These are phyloP conservation scores for Drosophila limbata DNA, from an alignment of 2,888 invertebrate genomes.

Conservation along the genomic window DNA sequence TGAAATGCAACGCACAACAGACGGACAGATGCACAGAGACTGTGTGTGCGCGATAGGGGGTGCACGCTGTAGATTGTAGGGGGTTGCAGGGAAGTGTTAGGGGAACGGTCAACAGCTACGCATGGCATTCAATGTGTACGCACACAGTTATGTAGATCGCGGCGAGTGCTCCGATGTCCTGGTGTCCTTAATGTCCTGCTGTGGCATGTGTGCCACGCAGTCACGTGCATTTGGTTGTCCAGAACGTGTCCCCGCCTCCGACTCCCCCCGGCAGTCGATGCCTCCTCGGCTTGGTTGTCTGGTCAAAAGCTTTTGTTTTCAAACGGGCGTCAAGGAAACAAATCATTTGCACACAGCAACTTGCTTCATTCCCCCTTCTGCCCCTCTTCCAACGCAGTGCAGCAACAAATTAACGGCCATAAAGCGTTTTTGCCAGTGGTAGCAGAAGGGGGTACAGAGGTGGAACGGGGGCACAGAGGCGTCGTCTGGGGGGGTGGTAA, in stretches of 20 bases:
- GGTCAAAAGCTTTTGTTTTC: constrained; percentile 76
- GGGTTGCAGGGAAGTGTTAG: not conserved
- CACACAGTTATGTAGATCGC: constrained; percentile 45
- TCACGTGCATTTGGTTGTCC: constrained; percentile 64
- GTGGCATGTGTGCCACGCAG: constrained; percentile 71
- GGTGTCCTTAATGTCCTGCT: constrained; percentile 1
- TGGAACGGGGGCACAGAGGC: not conserved
- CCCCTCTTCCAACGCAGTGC: not conserved
- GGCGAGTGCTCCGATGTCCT: constrained; percentile 17
- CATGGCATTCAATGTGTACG: constrained; percentile 37
- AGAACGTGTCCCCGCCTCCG: not conserved
- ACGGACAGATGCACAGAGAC: constrained; percentile 11
- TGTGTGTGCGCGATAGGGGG: not conserved
- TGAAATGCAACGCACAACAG: constrained; percentile 65
- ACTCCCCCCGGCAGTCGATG: not conserved
- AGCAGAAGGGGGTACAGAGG: not conserved
- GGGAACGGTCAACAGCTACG: constrained; percentile 1
- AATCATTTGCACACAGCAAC: constrained; percentile 79
- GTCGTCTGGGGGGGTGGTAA: constrained; percentile 24
- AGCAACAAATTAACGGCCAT: constrained; percentile 77
- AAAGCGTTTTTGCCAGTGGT: constrained; percentile 68
- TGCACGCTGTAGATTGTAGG: not conserved
- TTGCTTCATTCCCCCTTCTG: not conserved
- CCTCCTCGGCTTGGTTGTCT: constrained; percentile 38
- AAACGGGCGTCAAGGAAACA: constrained; percentile 81